phyloP scores from a whole-genome alignment of 2,888 invertebrate genomes.

The Onthophagus sagittarius region DNA sequence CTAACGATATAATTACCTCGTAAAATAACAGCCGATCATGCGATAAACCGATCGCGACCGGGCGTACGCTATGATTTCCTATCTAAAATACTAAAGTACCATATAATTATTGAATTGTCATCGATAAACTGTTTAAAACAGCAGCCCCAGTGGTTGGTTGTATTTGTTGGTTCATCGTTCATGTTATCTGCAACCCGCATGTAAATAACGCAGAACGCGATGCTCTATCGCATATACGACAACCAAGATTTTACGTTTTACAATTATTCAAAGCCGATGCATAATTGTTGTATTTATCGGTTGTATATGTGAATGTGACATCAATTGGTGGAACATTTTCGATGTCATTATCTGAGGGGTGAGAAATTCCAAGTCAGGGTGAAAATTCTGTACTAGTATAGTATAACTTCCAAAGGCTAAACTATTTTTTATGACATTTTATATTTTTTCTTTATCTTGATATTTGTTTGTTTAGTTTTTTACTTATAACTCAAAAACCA shows the following conservation, averaged over 20 bases:
- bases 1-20: slow-evolving; percentile 35
- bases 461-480: no score
- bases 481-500: no score
- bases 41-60: slow-evolving; percentile 32
- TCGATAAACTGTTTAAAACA: slow-evolving; percentile 36
- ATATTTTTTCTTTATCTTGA: no score
- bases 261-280: background rate
- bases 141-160: slow-evolving; percentile 7
- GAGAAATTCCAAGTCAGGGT: no score
- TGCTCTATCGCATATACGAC: background rate
- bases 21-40: slow-evolving; percentile 34
- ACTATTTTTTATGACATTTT: no score
- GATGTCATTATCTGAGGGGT: no score
- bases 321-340: no score
- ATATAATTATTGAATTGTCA: slow-evolving; percentile 39
- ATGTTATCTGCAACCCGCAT: background rate
- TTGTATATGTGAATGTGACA: no score
- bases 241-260: background rate
- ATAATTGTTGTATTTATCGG: no score
- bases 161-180: background rate
- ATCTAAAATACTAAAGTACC: slow-evolving; percentile 37
- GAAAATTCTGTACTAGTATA: no score
- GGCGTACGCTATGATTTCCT: slow-evolving; percentile 31
- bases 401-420: no score
- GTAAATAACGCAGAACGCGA: background rate